Percentiles rank a stretch among this genome's conserved stretches.
These are phyloP conservation scores for Bufotes viridis DNA, from an alignment of 2,797 vertebrate species.

Conservation along the genomic window DNA sequence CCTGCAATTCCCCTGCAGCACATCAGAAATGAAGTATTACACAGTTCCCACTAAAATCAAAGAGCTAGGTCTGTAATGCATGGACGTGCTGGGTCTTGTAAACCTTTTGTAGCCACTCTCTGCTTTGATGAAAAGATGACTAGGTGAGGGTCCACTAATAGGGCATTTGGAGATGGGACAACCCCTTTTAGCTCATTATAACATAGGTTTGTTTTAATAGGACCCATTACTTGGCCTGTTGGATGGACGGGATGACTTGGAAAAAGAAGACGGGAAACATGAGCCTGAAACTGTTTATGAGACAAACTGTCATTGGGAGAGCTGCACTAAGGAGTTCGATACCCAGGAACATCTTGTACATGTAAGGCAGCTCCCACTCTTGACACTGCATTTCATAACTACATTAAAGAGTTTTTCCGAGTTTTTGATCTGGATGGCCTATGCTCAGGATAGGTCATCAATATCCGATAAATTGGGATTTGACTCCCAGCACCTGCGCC, in stretches of 20 bases:
- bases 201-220: slow-evolving; percentile 68
- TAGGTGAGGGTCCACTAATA: no score
- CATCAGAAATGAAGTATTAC: no score
- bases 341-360: slow-evolving; percentile 98
- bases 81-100: background rate
- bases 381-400: background rate
- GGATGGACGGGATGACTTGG: slow-evolving; percentile 90
- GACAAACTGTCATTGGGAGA: slow-evolving; percentile 97
- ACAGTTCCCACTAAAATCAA: background rate
- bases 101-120: background rate
- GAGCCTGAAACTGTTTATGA: slow-evolving; percentile 93
- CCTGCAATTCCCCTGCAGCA: no score
- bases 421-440: no score
- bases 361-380: slow-evolving; percentile 74
- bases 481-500: no score
- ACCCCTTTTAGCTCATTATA: background rate
- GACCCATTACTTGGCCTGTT: slow-evolving; percentile 90
- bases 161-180: no score
- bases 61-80: background rate
- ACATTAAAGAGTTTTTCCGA: no score
- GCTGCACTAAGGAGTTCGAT: slow-evolving; percentile 94
- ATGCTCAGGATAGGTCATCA: no score
- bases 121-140: background rate
- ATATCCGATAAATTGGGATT: no score
- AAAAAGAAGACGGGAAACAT: slow-evolving; percentile 92